phyloP scores from a whole-genome alignment of 2,113 vertebrate genomes.

The Rhynchopsitta pachyrhyncha region DNA sequence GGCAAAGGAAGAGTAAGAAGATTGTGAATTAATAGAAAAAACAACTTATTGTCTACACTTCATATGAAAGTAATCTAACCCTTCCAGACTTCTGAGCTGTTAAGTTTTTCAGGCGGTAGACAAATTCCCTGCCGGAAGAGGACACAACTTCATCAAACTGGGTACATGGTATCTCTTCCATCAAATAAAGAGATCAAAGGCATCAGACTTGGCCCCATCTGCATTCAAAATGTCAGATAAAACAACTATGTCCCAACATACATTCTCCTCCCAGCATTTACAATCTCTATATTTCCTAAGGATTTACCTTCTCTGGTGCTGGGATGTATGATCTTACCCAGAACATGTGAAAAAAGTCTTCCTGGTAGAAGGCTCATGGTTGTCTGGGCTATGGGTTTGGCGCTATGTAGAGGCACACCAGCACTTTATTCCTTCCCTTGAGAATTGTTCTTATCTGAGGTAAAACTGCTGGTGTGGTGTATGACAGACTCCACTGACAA shows the following conservation, averaged over 20 bases:
- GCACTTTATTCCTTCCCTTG: not conserved
- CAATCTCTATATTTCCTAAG: not conserved
- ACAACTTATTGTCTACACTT: not conserved
- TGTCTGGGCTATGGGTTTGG: not conserved
- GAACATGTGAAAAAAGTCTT: not conserved
- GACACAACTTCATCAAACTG: not conserved
- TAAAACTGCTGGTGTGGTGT: not conserved
- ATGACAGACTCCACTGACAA: not conserved
- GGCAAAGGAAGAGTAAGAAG: not conserved
- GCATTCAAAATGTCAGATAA: not conserved
- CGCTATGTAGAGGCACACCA: not conserved
- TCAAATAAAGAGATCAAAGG: not conserved
- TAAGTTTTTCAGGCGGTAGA: not conserved
- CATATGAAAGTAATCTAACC: not conserved
- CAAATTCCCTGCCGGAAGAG: not conserved
- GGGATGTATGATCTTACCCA: not conserved
- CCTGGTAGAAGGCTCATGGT: fast-evolving
- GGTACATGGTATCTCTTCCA: not conserved
- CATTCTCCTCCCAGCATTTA: not conserved
- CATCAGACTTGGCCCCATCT: not conserved
- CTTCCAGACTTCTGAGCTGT: not conserved
- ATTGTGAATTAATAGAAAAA: not conserved
- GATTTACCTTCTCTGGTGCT: not conserved
- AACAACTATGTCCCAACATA: not conserved
- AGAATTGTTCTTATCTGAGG: not conserved